phyloP scores from a whole-genome alignment of 2,797 vertebrate genomes.

The Clarias fuscus region DNA sequence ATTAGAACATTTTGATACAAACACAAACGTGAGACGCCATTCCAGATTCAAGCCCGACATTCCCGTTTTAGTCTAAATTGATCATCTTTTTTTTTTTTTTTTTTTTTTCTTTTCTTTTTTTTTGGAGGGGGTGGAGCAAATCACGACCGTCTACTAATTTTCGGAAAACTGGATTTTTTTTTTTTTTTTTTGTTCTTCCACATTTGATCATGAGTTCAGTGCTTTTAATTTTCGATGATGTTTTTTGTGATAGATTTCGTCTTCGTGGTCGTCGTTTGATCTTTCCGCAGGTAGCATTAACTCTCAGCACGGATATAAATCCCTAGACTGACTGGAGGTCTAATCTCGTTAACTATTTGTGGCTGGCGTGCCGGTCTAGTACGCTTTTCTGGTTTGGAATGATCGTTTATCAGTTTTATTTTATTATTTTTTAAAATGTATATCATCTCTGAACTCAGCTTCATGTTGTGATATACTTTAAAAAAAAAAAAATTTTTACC shows the following conservation, averaged over 20 bases:
- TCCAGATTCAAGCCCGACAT: constrained; percentile 69
- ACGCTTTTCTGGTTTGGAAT: not conserved
- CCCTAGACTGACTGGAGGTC: constrained; percentile 1
- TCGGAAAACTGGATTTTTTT: not conserved
- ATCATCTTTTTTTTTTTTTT: constrained; percentile 2
- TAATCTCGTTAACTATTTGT: not conserved
- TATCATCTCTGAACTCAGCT: no score
- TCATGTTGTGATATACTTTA: not conserved
- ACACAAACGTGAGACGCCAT: constrained; percentile 44
- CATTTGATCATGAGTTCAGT: not conserved
- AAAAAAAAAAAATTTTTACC: not conserved
- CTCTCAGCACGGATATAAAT: constrained; percentile 33
- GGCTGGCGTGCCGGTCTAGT: not conserved
- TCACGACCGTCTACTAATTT: no score
- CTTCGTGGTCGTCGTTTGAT: constrained; percentile 7
- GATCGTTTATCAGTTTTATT: not conserved
- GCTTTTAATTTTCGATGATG: not conserved
- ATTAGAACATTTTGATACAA: constrained; percentile 68
- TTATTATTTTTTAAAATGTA: not conserved
- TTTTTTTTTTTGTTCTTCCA: not conserved
- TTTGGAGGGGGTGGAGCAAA: no score
- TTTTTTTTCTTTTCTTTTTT: not conserved
- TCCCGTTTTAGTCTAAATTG: constrained; percentile 59
- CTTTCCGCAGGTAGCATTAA: constrained; percentile 35
- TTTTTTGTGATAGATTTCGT: not conserved